Percentiles rank a stretch among this genome's conserved stretches.
Conservation (phyloP, 2,888 invertebrate species). For the Villa cingulata region DNA sequence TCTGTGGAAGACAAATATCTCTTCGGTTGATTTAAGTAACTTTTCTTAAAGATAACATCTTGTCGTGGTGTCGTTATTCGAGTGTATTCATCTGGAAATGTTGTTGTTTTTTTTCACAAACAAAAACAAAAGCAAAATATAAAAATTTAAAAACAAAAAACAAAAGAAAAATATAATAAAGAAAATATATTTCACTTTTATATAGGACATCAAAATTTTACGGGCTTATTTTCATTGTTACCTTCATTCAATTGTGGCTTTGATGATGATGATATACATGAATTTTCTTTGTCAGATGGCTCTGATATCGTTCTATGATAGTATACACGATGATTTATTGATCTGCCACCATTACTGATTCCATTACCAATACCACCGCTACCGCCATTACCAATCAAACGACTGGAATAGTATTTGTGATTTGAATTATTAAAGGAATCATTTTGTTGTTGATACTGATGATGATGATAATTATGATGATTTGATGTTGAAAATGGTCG, state of each 20-base stretch:
- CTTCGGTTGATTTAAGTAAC: constrained; percentile 42
- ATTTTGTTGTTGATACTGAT: too few relatives aligned
- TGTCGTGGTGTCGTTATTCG: constrained; percentile 55
- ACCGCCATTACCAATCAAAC: not conserved
- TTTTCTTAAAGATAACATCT: constrained; percentile 56
- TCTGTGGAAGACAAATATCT: constrained; percentile 14
- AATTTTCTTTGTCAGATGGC: constrained; percentile 6
- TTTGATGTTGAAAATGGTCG: constrained; percentile 1
- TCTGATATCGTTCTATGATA: not conserved
- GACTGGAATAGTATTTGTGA: not conserved
- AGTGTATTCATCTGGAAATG: constrained; percentile 44
- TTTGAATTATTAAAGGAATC: not conserved
- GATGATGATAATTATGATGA: too few relatives aligned
- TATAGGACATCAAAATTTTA: too few relatives aligned
- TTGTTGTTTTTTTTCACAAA: too few relatives aligned
- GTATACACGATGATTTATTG: not conserved
- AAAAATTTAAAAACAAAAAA: too few relatives aligned
- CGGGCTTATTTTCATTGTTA: too few relatives aligned
- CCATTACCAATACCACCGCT: not conserved
- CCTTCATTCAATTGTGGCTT: constrained; percentile 16
- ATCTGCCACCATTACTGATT: not conserved
- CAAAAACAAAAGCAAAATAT: not conserved
- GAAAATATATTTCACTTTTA: too few relatives aligned
- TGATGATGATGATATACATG: not conserved
- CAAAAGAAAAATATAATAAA: too few relatives aligned